Evolutionary conservation across 2,113 vertebrate genomes (phyloP), one percentile per base, ranked within the genome.

Genomic region (Ptilorrhoa leucosticta): DNA sequence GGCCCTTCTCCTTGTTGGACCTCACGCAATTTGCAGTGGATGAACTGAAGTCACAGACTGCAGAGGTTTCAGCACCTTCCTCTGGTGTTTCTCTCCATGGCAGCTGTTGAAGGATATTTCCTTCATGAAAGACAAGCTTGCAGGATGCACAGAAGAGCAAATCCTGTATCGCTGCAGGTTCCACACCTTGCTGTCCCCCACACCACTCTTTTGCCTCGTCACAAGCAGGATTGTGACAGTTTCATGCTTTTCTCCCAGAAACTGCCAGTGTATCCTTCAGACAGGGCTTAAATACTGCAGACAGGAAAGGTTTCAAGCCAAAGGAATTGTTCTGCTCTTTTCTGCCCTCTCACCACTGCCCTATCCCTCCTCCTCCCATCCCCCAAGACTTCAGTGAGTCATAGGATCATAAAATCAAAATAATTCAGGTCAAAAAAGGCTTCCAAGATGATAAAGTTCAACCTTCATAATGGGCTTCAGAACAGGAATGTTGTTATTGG

Each of bases 131-230:
- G 5, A 54, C 4, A 64, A 45, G 2, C 9, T 53, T 54, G 8
- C 11, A 51, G 28, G 13, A 11, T 63, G 48, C 21, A 18, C 3
- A 48, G 44, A 76, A 30, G 7, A 57, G 12, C 44, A 89, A 73
- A 35, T 4, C 1, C 22, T 28, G 3, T 45, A 77, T 58, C 45
- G 5, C 2, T 23, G 6, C 17, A 81, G 21, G 13, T 66, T 73
- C 54, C 31, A 23, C 35, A 44, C 21, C 47, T 57, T 44, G 5
- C 24, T 23, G 15, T 28, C 4, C 16, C 28, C 9, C 11, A 5
- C 0, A 0, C 2, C 18, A 11, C 9, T 53, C 10, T 15, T 3
- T 33, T 45, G 18, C 6, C 11, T 65, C 4, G 15, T 79, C 7
- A 12, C 31, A 51, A 65, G 31, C 0, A 45, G 40, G 26, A 37